Percentiles rank a stretch among this genome's conserved stretches.
Evolutionary conservation across 1,140 invertebrate genomes (phyloP).

Genomic region (Triops cancriformis): DNA sequence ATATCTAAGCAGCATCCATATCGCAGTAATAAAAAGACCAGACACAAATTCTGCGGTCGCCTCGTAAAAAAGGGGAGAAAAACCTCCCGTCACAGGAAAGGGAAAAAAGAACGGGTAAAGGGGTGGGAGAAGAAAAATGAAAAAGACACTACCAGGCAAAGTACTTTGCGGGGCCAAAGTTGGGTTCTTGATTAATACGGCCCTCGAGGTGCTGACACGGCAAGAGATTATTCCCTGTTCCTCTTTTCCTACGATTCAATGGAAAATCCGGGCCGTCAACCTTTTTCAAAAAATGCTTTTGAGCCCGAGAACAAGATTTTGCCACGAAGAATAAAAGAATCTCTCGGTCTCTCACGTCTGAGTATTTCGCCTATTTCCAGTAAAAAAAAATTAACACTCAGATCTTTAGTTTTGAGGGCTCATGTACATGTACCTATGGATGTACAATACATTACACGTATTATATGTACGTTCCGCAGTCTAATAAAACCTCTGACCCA

Average conservation of each 20-base stretch:
- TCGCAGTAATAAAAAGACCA: not conserved
- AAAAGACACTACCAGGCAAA: not conserved
- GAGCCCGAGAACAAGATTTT: too few relatives aligned
- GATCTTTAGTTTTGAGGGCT: too few relatives aligned
- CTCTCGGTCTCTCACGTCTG: too few relatives aligned
- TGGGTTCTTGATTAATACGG: not conserved
- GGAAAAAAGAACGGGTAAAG: not conserved
- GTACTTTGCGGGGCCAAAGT: not conserved
- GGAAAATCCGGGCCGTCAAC: not conserved
- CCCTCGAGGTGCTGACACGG: constrained; percentile 2
- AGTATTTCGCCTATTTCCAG: too few relatives aligned
- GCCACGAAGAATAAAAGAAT: too few relatives aligned
- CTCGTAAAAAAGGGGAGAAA: not conserved
- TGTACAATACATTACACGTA: too few relatives aligned
- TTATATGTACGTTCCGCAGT: too few relatives aligned
- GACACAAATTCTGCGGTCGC: not conserved
- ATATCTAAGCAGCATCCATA: not conserved
- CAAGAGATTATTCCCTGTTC: not conserved
- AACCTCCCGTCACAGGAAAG: not conserved
- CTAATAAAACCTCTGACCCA: too few relatives aligned
- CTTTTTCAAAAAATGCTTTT: too few relatives aligned
- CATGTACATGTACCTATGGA: too few relatives aligned
- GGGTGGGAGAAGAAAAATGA: not conserved
- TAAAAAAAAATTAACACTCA: too few relatives aligned
- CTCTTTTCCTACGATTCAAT: not conserved